phyloP scores from a whole-genome alignment of 2,113 vertebrate species.

The Pimephales promelas region DNA sequence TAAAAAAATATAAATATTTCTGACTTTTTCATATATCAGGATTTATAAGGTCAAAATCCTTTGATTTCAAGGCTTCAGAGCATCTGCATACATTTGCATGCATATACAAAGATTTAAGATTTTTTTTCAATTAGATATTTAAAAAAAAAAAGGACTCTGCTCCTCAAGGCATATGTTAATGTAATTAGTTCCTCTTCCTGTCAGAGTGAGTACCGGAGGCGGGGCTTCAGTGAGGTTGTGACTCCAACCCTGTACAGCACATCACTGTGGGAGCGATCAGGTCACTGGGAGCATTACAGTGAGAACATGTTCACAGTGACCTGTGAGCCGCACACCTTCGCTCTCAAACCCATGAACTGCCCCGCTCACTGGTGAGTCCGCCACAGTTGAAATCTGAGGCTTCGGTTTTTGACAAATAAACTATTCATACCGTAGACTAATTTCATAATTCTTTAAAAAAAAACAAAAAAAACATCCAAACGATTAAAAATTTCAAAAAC shows the following conservation, averaged over 20 bases:
- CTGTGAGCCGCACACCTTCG: slow-evolving; percentile 74
- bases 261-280: slow-evolving; percentile 86
- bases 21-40: background rate
- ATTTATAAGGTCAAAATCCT: background rate
- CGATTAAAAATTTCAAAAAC: background rate
- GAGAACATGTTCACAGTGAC: slow-evolving; percentile 88
- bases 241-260: slow-evolving; percentile 88
- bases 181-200: background rate
- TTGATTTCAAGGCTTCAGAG: background rate
- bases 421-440: background rate
- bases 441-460: background rate
- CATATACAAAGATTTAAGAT: background rate
- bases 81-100: background rate
- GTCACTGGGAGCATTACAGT: slow-evolving; percentile 92
- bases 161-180: background rate
- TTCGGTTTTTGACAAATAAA: background rate
- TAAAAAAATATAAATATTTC: too few species aligned
- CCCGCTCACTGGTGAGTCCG: slow-evolving; percentile 88
- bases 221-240: slow-evolving; percentile 89
- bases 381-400: background rate
- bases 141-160: background rate
- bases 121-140: too few species aligned
- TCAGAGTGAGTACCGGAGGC: slow-evolving; percentile 83
- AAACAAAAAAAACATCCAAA: background rate
- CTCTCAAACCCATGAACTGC: slow-evolving; percentile 97